These are phyloP conservation scores for Bembecia ichneumoniformis DNA, from an alignment of 2,888 invertebrate species.

Conservation along the genomic window DNA sequence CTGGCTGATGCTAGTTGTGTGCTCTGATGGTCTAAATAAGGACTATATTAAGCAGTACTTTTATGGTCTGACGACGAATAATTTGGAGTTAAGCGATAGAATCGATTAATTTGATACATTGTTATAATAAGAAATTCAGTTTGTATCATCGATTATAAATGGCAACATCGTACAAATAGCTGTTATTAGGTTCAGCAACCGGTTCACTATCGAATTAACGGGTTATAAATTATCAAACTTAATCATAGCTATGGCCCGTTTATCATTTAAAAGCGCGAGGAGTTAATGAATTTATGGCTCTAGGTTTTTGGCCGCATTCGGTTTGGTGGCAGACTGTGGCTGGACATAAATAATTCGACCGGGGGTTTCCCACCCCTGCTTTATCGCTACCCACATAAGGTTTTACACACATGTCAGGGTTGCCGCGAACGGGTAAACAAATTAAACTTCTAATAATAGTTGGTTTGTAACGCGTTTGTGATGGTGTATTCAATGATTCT, in stretches of 20 bases:
- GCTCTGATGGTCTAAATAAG: too few relatives aligned
- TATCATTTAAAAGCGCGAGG: constrained; percentile 4
- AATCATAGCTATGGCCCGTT: constrained; percentile 2
- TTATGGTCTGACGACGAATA: too few relatives aligned
- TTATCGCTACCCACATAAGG: constrained; percentile 8
- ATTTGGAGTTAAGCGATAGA: too few relatives aligned
- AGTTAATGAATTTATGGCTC: constrained; percentile 6
- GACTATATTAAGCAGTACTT: too few relatives aligned
- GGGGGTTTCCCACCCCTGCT: constrained; percentile 5
- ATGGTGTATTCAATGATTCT: too few relatives aligned
- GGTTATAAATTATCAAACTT: not conserved
- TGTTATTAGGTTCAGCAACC: constrained; percentile 1
- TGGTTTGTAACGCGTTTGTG: too few relatives aligned
- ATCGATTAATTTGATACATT: too few relatives aligned
- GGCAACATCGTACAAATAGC: constrained; percentile 1
- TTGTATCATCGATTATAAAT: too few relatives aligned
- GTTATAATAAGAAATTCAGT: too few relatives aligned
- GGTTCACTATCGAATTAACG: constrained; percentile 5
- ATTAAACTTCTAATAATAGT: not conserved
- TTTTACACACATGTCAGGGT: not conserved
- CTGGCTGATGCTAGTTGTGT: too few relatives aligned
- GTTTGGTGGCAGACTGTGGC: constrained; percentile 1
- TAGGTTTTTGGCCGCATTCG: constrained; percentile 6
- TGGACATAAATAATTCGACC: constrained; percentile 8
- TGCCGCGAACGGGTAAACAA: not conserved